Conservation (phyloP, 2,888 invertebrate genomes). For the Cordilura impudica region DNA sequence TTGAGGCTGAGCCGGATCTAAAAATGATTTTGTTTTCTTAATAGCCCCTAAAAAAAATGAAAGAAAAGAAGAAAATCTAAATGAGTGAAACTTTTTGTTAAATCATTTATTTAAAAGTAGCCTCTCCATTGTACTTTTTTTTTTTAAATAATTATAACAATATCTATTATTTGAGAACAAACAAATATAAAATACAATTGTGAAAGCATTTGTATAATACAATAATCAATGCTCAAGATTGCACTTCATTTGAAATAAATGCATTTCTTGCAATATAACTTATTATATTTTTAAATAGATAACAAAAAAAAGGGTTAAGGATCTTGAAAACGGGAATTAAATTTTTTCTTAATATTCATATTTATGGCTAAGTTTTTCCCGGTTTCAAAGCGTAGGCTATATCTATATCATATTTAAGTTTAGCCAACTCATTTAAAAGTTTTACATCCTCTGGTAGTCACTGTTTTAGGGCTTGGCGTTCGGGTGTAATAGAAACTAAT, state of each 20-base stretch:
- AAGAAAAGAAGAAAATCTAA: constrained; percentile 10
- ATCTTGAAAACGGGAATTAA: neutral
- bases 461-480: constrained; percentile 16
- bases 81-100: neutral
- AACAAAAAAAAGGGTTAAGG: neutral
- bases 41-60: constrained; percentile 43
- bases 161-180: neutral
- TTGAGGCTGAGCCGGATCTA: neutral
- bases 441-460: constrained; percentile 45
- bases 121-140: neutral
- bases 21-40: constrained; percentile 20
- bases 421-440: constrained; percentile 64
- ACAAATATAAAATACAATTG: neutral
- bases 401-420: constrained; percentile 67
- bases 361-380: constrained; percentile 7
- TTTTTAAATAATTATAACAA: neutral
- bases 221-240: constrained; percentile 9
- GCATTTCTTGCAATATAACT: neutral
- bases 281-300: neutral
- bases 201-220: neutral
- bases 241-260: neutral
- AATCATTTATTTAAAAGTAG: neutral
- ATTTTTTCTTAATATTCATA: constrained; percentile 1
- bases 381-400: constrained; percentile 28
- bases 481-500: neutral